These are phyloP conservation scores for Lucilia sericata DNA, from an alignment of 1,140 invertebrate genomes.

Conservation along the genomic window DNA sequence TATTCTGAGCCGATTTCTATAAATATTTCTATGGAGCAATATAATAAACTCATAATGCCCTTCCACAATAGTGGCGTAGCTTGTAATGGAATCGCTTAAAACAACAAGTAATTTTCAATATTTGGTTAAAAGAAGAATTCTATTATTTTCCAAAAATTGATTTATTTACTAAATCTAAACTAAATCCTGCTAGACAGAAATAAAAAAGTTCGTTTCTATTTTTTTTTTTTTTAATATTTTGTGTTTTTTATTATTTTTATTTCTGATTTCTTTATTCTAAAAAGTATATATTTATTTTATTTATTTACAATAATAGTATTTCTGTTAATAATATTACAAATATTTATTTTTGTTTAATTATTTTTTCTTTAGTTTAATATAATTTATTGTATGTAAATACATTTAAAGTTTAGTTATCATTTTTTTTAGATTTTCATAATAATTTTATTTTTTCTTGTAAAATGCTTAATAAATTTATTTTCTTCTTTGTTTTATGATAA, in stretches of 20 bases:
- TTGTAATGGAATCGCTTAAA: too few species aligned
- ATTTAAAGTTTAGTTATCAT: not conserved
- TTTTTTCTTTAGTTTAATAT: slow-evolving; percentile 23
- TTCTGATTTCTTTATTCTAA: slow-evolving; percentile 27
- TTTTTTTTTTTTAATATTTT: slow-evolving; percentile 9
- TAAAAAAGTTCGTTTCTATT: not conserved
- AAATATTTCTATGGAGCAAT: too few species aligned
- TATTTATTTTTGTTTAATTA: slow-evolving; percentile 2
- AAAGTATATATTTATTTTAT: slow-evolving; percentile 26
- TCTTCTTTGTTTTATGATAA: slow-evolving; percentile 23
- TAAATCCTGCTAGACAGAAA: too few species aligned
- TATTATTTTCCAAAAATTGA: too few species aligned
- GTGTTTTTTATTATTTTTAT: slow-evolving; percentile 19
- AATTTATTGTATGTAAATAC: slow-evolving; percentile 40
- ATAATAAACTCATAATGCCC: too few species aligned
- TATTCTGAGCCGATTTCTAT: too few species aligned
- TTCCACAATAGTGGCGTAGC: too few species aligned
- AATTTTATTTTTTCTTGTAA: slow-evolving; percentile 32
- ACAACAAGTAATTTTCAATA: too few species aligned
- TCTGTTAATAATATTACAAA: slow-evolving; percentile 42
- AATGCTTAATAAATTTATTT: slow-evolving; percentile 35
- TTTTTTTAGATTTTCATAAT: slow-evolving; percentile 9
- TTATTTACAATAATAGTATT: slow-evolving; percentile 40
- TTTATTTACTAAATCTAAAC: too few species aligned
- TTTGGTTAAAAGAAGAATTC: too few species aligned